Conservation (phyloP, 2,797 vertebrate species). For the Rhinichthys osculus region DNA sequence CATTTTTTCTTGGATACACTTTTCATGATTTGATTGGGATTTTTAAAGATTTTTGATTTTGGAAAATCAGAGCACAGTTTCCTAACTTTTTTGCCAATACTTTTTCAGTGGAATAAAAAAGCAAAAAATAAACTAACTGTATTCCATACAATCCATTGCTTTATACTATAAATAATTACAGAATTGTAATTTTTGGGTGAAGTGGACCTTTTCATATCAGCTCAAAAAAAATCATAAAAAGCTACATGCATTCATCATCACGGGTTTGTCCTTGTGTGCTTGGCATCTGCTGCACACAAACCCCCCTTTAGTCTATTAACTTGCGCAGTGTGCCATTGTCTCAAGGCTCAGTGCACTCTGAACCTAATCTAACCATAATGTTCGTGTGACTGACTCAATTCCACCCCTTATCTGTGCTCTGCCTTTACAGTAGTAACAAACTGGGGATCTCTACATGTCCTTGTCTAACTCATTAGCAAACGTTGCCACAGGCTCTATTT, state of each 20-base stretch:
- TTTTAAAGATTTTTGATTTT: too few relatives aligned
- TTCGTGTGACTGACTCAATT: slow-evolving; percentile 22
- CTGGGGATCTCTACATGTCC: slow-evolving; percentile 10
- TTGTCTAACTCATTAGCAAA: slow-evolving; percentile 18
- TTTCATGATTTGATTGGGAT: background rate
- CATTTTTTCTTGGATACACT: background rate
- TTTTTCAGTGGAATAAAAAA: background rate
- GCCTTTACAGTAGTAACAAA: slow-evolving; percentile 28
- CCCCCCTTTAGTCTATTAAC: slow-evolving; percentile 20
- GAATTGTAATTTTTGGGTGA: background rate
- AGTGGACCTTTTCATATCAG: background rate
- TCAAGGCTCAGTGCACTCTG: background rate
- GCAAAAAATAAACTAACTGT: background rate
- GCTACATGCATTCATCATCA: background rate
- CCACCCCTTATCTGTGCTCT: background rate
- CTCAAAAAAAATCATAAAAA: background rate
- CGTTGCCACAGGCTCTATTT: slow-evolving; percentile 27
- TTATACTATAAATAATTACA: background rate
- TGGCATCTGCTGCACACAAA: background rate
- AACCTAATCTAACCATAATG: slow-evolving; percentile 40
- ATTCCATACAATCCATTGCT: background rate
- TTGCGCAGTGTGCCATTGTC: background rate
- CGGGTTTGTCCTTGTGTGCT: background rate
- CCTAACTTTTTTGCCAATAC: background rate
- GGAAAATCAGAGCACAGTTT: background rate